A percentile compares a stretch with the other conserved stretches of the same genome.
These are phyloP conservation scores for Galerucella nymphaeae DNA, from an alignment of 2,888 invertebrate species.

Conservation along the genomic window DNA sequence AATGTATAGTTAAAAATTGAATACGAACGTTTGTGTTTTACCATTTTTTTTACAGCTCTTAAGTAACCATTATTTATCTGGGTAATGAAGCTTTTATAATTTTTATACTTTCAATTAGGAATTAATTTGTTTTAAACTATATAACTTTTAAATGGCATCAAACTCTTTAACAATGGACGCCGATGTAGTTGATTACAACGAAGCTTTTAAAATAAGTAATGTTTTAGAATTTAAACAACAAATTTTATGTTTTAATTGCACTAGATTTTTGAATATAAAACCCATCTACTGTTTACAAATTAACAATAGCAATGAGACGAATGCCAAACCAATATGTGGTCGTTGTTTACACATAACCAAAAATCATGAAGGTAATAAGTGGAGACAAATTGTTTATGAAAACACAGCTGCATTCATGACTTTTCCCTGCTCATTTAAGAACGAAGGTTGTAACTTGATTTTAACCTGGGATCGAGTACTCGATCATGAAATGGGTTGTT, in stretches of 20 bases:
- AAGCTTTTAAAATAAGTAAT: slow-evolving; percentile 41
- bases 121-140: background rate
- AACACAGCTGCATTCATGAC: slow-evolving; percentile 42
- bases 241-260: slow-evolving; percentile 42
- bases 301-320: slow-evolving; percentile 24
- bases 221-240: slow-evolving; percentile 35
- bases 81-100: background rate
- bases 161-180: background rate
- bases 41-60: too few species aligned
- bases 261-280: slow-evolving; percentile 42
- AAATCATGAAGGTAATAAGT: slow-evolving; percentile 26
- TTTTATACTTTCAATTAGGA: background rate
- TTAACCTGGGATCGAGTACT: slow-evolving; percentile 42
- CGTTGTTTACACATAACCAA: slow-evolving; percentile 38
- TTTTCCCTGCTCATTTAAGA: slow-evolving; percentile 48
- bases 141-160: background rate
- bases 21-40: too few species aligned
- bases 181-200: slow-evolving; percentile 13
- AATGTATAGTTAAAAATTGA: too few species aligned
- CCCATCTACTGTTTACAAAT: slow-evolving; percentile 40
- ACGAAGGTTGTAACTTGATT: slow-evolving; percentile 44
- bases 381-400: slow-evolving; percentile 47
- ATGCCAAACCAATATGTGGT: slow-evolving; percentile 44
- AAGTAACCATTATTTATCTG: too few species aligned
- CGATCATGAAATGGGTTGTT: slow-evolving; percentile 47